Evolutionary conservation across 2,888 invertebrate species (phyloP), one percentile per base, ranked within the genome.

Genomic region (Cyclophora albipunctata): DNA sequence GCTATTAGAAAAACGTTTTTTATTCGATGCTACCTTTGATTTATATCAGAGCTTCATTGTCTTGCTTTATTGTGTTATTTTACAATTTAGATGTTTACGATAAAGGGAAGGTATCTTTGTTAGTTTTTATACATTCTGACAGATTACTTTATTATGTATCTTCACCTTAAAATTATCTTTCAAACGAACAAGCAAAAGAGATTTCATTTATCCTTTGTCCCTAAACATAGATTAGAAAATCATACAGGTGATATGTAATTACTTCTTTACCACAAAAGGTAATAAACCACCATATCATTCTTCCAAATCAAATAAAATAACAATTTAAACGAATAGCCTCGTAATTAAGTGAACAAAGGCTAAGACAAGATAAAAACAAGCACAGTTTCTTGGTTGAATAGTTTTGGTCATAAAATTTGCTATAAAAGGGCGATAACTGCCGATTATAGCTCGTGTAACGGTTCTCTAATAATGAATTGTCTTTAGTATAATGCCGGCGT

Each of bases 381-480:
- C 74, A 75, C 79, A 77, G 43, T 81, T 81, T 80, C 83, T 84
- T 78, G 82, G 81, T 63, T 84, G 82, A 88, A 88, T 89, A 89
- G 89, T 89, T 89, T 75, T 64, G 73, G 71, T 84, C 87, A 83
- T 89, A 88, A 89, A 88, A 87, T 77, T 72, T 57, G 82, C 88
- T 84, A 89, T 89, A 89, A 89, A 89, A 89, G 86, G 84, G 86
- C 86, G 87, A 84, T 89, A 88, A 88, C 82, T 75, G 79, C 68
- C 85, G 84, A 87, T 89, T 89, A 89, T 79, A 74, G 79, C 75
- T 73, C 67, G 64, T 72, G 71, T 79, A 87, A 89, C 81, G 78
- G 84, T 78, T 75, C 81, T 81, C 80, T 85, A 87, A 88, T 89
- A 88, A 89, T 85, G 86, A 88, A 88, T 88, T 83, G 87, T 89